Evolutionary conservation across 2,888 invertebrate species (phyloP), one percentile per base, ranked within the genome.

Genomic region (Tetheella fluctuosa): DNA sequence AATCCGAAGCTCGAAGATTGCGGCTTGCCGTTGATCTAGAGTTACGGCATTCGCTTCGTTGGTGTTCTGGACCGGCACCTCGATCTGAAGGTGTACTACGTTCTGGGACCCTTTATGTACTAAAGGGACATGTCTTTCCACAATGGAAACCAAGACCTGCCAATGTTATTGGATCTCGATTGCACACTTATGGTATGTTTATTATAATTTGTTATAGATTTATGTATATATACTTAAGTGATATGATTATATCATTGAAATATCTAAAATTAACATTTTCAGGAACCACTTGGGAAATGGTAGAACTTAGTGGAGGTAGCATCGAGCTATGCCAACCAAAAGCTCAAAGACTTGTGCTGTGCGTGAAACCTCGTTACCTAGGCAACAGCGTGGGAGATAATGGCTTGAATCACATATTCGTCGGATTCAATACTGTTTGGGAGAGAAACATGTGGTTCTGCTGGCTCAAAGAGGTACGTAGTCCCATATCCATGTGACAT

Each of bases 111-210:
- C 83, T 95, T 54, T 89, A 94, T 69, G 93, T 95, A 54, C 84
- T 95, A 57, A 95, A 95, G 81, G 95, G 95, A 54, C 93, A 95
- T 68, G 95, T 95, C 56, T 95, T 95, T 71, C 95, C 95, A 48
- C 95, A 95, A 79, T 95, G 95, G 95, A 94, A 94, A 79, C 91
- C 94, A 59, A 90, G 95, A 67, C 91, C 94, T 34, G 90, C 95
- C 39, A 94, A 94, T 68, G 87, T 95, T 61, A 90, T 95, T 74
- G 95, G 95, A 67, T 94, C 94, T 39, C 90, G 94, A 67, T 87
- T 95, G 61, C 93, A 94, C 78, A 93, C 95, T 64, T 94, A 93
- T 79, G 95, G 92, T 91, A 69, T 60, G 83, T 69, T 28, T 20
- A 53, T 15, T 2, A 10, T 10, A 10, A 54, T 1, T 13, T n/a